phyloP scores from a whole-genome alignment of 2,797 vertebrate species.

The Kryptopterus vitreolus region DNA sequence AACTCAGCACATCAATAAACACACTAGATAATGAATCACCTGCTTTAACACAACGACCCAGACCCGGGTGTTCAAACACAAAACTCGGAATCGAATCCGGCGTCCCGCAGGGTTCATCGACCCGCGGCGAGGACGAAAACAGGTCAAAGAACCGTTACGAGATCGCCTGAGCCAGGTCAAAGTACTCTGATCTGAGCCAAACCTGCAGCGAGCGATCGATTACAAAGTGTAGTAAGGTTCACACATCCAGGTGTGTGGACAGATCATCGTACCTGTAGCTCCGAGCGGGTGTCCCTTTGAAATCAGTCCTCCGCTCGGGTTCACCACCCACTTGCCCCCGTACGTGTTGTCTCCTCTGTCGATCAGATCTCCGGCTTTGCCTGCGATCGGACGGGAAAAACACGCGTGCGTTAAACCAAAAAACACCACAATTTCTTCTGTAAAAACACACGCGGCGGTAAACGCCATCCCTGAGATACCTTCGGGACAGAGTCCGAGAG shows the following conservation, averaged over 20 bases:
- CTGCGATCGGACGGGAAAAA: slow-evolving; percentile 62
- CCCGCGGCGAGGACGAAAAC: neutral
- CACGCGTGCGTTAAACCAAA: neutral
- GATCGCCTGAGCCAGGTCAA: slow-evolving; percentile 9
- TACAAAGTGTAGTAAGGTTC: neutral
- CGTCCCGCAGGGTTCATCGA: neutral
- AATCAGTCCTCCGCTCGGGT: slow-evolving; percentile 96
- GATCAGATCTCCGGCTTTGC: slow-evolving; percentile 85
- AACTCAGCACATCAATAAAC: slow-evolving; percentile 46
- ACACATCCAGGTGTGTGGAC: neutral
- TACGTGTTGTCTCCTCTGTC: slow-evolving; percentile 96
- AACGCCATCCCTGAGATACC: slow-evolving; percentile 66
- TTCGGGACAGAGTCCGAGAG: slow-evolving; percentile 89
- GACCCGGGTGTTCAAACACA: neutral
- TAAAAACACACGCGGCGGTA: no score
- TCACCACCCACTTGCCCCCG: slow-evolving; percentile 94
- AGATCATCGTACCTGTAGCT: slow-evolving; percentile 83
- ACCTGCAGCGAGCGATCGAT: neutral
- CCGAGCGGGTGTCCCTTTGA: slow-evolving; percentile 96
- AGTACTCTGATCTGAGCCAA: neutral
- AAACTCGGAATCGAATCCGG: neutral
- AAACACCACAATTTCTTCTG: no score
- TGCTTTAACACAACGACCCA: neutral
- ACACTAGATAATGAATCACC: no score
- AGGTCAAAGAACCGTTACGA: neutral